Base-by-base conservation (phyloP, 2,888 invertebrate genomes). In the Plagiodera versicolora region DNA sequence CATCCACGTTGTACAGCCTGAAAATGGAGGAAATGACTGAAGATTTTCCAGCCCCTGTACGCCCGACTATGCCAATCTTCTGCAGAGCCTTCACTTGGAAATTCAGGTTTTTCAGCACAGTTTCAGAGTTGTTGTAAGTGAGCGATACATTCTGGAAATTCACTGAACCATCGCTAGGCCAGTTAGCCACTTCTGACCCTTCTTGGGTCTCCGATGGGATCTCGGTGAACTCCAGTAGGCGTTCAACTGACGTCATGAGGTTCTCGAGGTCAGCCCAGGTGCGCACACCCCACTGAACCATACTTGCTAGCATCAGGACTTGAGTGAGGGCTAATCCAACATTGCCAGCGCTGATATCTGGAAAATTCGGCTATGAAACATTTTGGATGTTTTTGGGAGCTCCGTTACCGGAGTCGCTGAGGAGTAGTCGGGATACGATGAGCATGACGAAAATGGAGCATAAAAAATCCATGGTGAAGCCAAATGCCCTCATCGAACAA, bases 181-280 rank as follows among this genome's bases (percentile, higher is more conserved):
- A 93, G 0, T 85, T 82, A 9, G 84, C 81, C 17, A 86, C 19
- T 14, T 72, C 74, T 14, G 46, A 54, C 4, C 76, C 77, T 24
- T 62, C 58, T 16, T 61, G 66, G 9, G 69, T 57, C 67, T 83
- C 82, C 1, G 74, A 70, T 60, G 82, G 79, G 8, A 87, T 74
- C 19, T 83, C 77, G 0, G 83, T 74, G 53, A 80, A 79, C 66
- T 80, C 80, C 44, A 77, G 48, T 0, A 90, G 84, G 77, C 95
- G 86, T 80, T 98, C 97, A 0, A 97, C 95, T 6, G 92, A 89
- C 1, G 92, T 94, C 92, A 94, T 92, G 69, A 89, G 89, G 74
- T 92, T 94, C 77, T 80, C 80, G 5, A 80, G 77, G 77, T 96
- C 95, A 0, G 95, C 93, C 71, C 94, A 94, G 78, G 95, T 95